These are phyloP conservation scores for Dromaius novaehollandiae DNA, from an alignment of 2,113 vertebrate species.

Conservation along the genomic window DNA sequence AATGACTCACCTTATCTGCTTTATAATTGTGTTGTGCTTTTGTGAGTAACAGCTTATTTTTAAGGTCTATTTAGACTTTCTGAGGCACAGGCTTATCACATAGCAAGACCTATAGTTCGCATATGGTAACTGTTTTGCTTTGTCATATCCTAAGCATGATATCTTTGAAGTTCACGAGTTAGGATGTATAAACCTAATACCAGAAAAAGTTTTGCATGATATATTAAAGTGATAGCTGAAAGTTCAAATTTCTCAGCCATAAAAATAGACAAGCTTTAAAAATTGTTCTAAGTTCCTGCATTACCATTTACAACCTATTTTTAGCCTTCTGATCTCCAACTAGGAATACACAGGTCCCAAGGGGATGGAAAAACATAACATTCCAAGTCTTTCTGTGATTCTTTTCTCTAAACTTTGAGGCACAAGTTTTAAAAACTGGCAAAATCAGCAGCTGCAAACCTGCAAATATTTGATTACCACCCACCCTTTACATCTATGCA, in stretches of 20 bases:
- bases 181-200: background rate
- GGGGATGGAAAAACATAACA: background rate
- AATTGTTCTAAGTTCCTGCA: background rate
- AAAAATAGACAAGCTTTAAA: background rate
- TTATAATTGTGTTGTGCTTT: background rate
- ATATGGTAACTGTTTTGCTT: background rate
- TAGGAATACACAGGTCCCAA: background rate
- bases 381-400: background rate
- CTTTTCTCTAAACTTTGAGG: background rate
- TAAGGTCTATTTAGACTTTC: background rate
- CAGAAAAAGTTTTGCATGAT: background rate
- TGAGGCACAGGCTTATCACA: background rate
- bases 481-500: background rate
- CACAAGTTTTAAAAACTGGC: background rate
- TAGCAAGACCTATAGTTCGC: background rate
- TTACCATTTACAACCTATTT: background rate
- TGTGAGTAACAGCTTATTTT: background rate
- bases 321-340: background rate
- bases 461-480: background rate
- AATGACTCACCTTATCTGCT: background rate
- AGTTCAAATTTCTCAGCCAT: background rate
- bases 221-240: background rate
- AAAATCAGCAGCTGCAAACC: background rate
- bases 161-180: background rate
- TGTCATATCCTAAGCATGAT: background rate